Evolutionary conservation across 1,140 invertebrate species (phyloP), one percentile per base, ranked within the genome.

Genomic region (Doryteuthis pealeii): DNA sequence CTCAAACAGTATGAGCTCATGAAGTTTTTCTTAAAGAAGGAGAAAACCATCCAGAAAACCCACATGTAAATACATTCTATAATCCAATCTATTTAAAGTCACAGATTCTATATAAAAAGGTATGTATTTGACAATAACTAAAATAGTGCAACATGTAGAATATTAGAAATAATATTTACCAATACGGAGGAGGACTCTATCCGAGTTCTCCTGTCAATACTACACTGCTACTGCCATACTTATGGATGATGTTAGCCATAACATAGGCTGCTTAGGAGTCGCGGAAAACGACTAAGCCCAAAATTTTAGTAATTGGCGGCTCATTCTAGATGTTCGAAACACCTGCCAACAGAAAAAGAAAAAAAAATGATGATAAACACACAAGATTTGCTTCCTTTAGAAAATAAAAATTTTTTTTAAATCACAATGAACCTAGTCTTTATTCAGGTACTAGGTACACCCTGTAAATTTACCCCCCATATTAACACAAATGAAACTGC

Each of bases 311-410:
- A 73, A 67, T 33, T 54, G 72, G 6, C 54, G 54, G 54, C 26
- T 62, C 54, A 62, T 62, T n/a, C n/a, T n/a, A n/a, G n/a, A n/a
- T 62, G 54, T 62, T 15, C n/a, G 10, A 62, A 22, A 62, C 54
- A 62, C n/a, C 54, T 62, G 45, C n/a, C 1, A 49, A 49, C 12
- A 49, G 18, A 62, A 28, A 62, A 18, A 18, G 26, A 15, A 62
- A 28, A 62, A 62, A n/a, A n/a, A n/a, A n/a, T 62, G 54, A 62
- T n/a, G 6, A 15, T 49, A 22, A 49, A 49, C 12, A n/a, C 12
- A 49, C 45, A 49, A n/a, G n/a, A n/a, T n/a, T n/a, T 49, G n/a
- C n/a, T 49, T 49, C 22, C 45, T 1, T 15, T 49, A 15, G 22
- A 49, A 12, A 49, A 49, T 14, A 12, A 49, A 49, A 10, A 1